These are phyloP conservation scores for Chinchilla lanigera DNA, from an alignment of 2,113 vertebrate species.

Conservation along the genomic window DNA sequence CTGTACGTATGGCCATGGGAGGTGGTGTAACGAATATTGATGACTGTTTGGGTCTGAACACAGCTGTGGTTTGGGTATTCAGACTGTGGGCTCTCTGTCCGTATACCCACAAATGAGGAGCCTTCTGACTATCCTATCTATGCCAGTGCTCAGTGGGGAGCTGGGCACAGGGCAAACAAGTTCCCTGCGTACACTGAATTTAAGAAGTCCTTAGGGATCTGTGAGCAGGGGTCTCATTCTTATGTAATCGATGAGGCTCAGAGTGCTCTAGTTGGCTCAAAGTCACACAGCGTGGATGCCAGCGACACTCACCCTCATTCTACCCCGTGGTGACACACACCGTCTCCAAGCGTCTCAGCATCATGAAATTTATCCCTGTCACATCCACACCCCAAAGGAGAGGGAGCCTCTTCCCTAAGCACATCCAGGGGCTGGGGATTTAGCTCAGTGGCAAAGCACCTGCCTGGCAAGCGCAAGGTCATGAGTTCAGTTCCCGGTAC, in stretches of 20 bases:
- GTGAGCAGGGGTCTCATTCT: neutral
- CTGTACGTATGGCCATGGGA: neutral
- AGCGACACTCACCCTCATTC: neutral
- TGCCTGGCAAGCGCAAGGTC: too few species aligned
- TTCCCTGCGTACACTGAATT: neutral
- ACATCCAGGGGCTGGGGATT: neutral
- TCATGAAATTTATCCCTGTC: neutral
- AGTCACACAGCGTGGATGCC: neutral
- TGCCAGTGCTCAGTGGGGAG: neutral
- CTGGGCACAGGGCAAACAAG: neutral
- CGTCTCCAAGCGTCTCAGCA: neutral
- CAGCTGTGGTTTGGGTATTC: neutral
- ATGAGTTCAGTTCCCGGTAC: too few species aligned
- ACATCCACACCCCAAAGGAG: neutral
- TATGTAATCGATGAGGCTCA: neutral
- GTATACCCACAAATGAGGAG: neutral
- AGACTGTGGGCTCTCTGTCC: neutral
- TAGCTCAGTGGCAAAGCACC: too few species aligned
- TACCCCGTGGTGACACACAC: accelerated
- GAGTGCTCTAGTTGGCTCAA: neutral
- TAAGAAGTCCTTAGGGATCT: neutral
- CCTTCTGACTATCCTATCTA: neutral
- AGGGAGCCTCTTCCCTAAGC: too few species aligned
- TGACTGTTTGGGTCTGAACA: neutral
- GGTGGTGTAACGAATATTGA: accelerated